Conservation (phyloP, 2,888 invertebrate species). For the Tipula helvola region DNA sequence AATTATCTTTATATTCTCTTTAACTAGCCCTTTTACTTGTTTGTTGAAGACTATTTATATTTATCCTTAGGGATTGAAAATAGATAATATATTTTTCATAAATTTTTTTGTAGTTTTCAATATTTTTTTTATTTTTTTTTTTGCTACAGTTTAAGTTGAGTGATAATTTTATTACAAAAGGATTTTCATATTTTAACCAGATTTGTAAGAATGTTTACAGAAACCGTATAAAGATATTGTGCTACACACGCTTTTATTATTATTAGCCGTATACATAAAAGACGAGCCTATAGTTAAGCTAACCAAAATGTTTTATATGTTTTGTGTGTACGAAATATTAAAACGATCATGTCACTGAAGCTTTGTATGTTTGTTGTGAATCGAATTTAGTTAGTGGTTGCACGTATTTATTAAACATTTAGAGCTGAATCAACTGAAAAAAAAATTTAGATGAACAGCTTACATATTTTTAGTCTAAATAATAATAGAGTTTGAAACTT, state of each 20-base stretch:
- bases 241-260: background rate
- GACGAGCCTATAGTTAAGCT: too few species aligned
- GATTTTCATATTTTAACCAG: background rate
- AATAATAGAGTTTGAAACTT: too few species aligned
- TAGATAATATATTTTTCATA: slow-evolving; percentile 4
- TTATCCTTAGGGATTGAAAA: background rate
- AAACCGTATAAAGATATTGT: background rate
- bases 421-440: too few species aligned
- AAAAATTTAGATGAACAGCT: too few species aligned
- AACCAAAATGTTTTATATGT: too few species aligned
- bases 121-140: background rate
- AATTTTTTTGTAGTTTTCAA: background rate
- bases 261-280: background rate
- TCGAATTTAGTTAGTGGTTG: too few species aligned
- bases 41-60: slow-evolving; percentile 4
- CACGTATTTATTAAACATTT: too few species aligned
- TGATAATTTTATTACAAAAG: background rate
- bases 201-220: background rate
- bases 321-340: too few species aligned
- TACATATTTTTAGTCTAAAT: too few species aligned
- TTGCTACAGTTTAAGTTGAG: background rate
- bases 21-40: slow-evolving; percentile 4
- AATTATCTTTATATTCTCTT: background rate
- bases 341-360: too few species aligned
- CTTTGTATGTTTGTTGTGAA: too few species aligned